phyloP scores from a whole-genome alignment of 2,113 vertebrate genomes.

The Poeciliopsis occidentalis region DNA sequence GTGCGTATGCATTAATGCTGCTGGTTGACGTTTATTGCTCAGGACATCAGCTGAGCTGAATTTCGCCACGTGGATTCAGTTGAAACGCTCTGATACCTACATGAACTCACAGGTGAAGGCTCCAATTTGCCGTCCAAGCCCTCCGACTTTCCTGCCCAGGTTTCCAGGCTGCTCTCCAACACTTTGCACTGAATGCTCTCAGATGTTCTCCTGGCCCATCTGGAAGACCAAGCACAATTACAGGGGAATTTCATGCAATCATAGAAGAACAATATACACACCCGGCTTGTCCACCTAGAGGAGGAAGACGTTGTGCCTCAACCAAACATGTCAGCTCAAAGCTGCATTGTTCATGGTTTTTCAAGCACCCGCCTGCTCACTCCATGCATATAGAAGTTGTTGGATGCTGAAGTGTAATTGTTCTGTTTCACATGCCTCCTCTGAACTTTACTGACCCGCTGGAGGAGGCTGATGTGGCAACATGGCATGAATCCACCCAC shows the following conservation, averaged over 20 bases:
- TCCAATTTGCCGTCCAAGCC: conserved; percentile 36
- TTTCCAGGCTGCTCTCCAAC: conserved; percentile 54
- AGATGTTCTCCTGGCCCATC: conserved; percentile 65
- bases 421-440: conserved; percentile 47
- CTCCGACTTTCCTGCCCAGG: conserved; percentile 39
- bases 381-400: conserved; percentile 54
- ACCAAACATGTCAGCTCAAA: conserved; percentile 32
- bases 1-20: too few relatives aligned
- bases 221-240: conserved; percentile 62
- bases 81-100: conserved; percentile 48
- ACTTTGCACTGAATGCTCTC: conserved; percentile 48
- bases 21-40: too few relatives aligned
- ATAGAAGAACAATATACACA: conserved; percentile 67
- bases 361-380: conserved; percentile 33
- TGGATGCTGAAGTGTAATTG: conserved; percentile 28
- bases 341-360: conserved; percentile 31
- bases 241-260: conserved; percentile 66
- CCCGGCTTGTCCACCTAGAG: conserved; percentile 53
- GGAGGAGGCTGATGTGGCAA: conserved; percentile 61
- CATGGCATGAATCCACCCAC: conserved; percentile 56
- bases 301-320: conserved; percentile 35
- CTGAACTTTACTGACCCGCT: conserved; percentile 60
- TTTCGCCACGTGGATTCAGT: not conserved
- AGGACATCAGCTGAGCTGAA: conserved; percentile 1
- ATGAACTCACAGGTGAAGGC: conserved; percentile 48